Base-by-base conservation (phyloP, 2,888 invertebrate genomes). In the Melolontha melolontha region DNA sequence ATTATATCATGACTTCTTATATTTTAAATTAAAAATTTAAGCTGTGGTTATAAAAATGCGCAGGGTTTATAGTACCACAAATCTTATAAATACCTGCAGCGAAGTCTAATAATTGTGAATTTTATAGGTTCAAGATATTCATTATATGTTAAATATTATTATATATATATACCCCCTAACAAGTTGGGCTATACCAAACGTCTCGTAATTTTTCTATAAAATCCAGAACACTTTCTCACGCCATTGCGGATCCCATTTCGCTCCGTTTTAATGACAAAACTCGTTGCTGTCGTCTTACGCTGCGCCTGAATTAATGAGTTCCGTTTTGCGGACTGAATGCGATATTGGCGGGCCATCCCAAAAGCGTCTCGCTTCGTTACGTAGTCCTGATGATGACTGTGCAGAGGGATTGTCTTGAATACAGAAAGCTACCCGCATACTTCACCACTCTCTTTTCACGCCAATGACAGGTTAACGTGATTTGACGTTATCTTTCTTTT, bases 401-500 rank as follows among this genome's bases (percentile, higher is more conserved):
- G 29, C 14, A 22, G 39, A 17, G 14, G 39, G 16, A 16, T 34
- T 40, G 62, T 42, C 51, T 29, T 40, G 51, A 64, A 52, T 51
- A 64, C 51, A 39, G 8, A 27, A 42, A 12, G 42, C n/a, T 16
- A 50, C 40, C 49, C 17, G 27, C 39, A 50, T 29, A 49, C 17
- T 54, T 17, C 16, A 34, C 49, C 12, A 14, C 16, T 12, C 50
- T 34, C 44, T 29, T 10, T 59, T 27, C 44, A 14, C 16, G 27
- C 50, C 17, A 17, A n/a, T 41, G 27, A 64, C 57, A 57, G 57
- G 64, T 52, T 29, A 29, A 59, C 59, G 14, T 41, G 64, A 52
- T 51, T 64, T 64, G 64, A 64, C 64, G 64, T 52, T 51, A 40
- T 52, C 51, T 51, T 22, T 50, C 41, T 22, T 55, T 59, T 66